Base-by-base conservation (phyloP, 2,888 invertebrate genomes). In the Perizoma flavofasciatum region DNA sequence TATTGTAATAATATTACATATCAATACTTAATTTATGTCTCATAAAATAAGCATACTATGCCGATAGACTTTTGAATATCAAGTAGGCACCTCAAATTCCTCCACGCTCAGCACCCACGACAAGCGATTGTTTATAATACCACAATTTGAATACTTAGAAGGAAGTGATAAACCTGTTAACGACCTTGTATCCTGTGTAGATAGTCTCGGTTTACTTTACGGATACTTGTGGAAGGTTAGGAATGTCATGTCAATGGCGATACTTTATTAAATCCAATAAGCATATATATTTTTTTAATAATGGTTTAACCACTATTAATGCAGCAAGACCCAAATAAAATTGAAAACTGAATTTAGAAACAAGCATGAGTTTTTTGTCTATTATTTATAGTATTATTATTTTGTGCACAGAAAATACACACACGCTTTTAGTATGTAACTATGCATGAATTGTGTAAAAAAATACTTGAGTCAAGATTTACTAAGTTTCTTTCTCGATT, bases 151-250 rank as follows among this genome's bases (percentile, higher is more conserved):
- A 78, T 80, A 79, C 77, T 72, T 73, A 79, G 78, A 78, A 78
- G 81, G 77, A 81, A 81, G 75, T 74, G 79, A 81, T 82, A 83
- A 78, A 75, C 75, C 73, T 72, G 76, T 69, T 79, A 77, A 76
- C 77, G 73, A 73, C 76, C 77, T 76, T 75, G 72, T 79, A 82
- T 85, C 85, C 85, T 84, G 82, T 83, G 71, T 82, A 84, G 85
- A 85, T 85, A 85, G 66, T 58, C 70, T 66, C 65, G 69, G 78
- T 79, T 80, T 77, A 83, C 79, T 75, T 73, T 70, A 75, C 71
- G 66, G 73, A 77, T 77, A 74, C 74, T 83, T 85, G 78, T 67
- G 71, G 69, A 63, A 75, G 75, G 75, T 74, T 71, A 75, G 74
- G 75, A 76, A 79, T 77, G 68, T 63, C 22, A 22, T 22, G 69